Evolutionary conservation across 2,888 invertebrate genomes (phyloP).

Genomic region (Mantis religiosa): DNA sequence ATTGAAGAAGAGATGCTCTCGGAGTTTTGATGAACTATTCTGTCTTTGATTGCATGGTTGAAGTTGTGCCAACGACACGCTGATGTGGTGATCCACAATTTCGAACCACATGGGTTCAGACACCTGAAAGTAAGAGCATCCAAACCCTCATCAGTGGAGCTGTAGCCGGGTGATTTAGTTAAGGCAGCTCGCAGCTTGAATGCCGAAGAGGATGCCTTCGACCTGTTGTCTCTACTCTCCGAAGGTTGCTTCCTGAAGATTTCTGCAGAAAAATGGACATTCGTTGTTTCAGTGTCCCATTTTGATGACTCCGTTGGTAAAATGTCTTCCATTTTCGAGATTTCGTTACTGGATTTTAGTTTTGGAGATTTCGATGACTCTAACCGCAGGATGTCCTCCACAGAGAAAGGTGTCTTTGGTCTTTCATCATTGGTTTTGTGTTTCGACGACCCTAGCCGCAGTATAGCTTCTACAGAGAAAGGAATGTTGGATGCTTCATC

Average conservation of each 20-base stretch:
- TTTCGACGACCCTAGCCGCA: not conserved
- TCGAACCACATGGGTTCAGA: no score
- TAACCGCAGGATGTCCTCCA: not conserved
- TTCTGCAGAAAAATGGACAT: not conserved
- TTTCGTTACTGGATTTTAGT: no score
- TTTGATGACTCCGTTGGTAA: no score
- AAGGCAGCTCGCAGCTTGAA: no score
- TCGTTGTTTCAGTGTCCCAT: not conserved
- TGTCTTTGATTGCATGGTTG: not conserved
- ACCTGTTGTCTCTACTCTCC: not conserved
- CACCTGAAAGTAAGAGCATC: no score
- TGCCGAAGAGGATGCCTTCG: no score
- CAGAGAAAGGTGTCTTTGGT: not conserved
- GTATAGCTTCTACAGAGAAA: not conserved
- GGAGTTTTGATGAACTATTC: not conserved
- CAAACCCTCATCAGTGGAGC: no score
- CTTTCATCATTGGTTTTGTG: not conserved
- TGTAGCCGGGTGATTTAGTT: no score
- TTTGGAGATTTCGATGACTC: not conserved
- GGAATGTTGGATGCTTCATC: no score
- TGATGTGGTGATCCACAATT: not conserved
- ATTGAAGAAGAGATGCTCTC: not conserved
- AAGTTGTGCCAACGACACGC: not conserved
- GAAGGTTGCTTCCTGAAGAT: not conserved
- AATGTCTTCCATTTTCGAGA: no score